Base-by-base conservation (phyloP, 35 echinoderm and acorn worm species). In the Amphiura filiformis region DNA sequence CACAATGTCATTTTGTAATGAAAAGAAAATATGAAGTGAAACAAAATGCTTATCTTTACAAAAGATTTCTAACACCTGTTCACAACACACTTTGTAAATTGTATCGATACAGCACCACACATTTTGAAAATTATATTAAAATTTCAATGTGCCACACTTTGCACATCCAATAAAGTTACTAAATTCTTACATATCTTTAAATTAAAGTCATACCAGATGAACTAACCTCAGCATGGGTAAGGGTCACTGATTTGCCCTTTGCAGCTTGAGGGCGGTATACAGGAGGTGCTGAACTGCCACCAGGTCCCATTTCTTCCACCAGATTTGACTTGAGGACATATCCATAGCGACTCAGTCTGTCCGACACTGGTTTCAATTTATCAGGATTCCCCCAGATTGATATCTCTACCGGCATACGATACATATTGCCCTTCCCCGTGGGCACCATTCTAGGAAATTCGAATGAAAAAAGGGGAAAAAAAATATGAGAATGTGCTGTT, bases 351-450 rank as follows among this genome's bases (percentile, higher is more conserved):
- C 75, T 84, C 0, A 95, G 75, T 35, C 65, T 88, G 36, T 86
- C 84, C 32, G 78, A 79, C 34, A 91, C 88, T 17, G 65, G 39
- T 20, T 76, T 88, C 34, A 84, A n/a, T 33, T 91, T 90, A 30
- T 90, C 88, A 35, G 35, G 75, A 17, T 39, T 78, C 1, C 91
- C 95, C 91, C 91, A 93, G 18, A 97, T 76, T 22, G 95, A 88
- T 13, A 97, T 93, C 52, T 97, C 90, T 15, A 97, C 89, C 1
- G 95, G 95, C 32, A 97, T 93, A 13, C 85, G 80, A 33, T 77
- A 97, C 13, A n/a, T 17, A 81, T 97, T 97, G 37, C 82, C 88
- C 52, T 89, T 78, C 12, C 95, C 95, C 1, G 38, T 91, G 0
- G 95, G 95, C 13, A 97, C 91, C 20, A 97, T 82, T 9, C 95